phyloP scores from a whole-genome alignment of 2,888 invertebrate species.

The Lochmaea crataegi region DNA sequence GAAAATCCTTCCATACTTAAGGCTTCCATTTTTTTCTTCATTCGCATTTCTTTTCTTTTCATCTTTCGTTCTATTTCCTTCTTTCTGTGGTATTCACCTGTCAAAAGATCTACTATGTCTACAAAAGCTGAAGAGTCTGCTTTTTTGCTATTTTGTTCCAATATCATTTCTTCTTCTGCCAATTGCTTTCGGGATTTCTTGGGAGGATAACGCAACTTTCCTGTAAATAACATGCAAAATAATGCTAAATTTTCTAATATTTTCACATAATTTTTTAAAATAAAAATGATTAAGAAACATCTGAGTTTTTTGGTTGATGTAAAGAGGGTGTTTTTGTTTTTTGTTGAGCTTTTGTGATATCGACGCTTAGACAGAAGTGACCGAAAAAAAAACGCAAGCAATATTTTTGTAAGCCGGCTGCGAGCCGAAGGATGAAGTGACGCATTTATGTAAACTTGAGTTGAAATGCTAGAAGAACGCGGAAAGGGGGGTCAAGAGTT shows the following conservation, averaged over 20 bases:
- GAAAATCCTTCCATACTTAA: slow-evolving; percentile 48
- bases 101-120: slow-evolving; percentile 69
- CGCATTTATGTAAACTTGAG: too few species aligned
- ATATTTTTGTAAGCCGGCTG: too few species aligned
- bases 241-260: background rate
- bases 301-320: too few species aligned
- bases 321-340: too few species aligned
- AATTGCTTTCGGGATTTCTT: slow-evolving; percentile 62
- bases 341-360: too few species aligned
- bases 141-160: slow-evolving; percentile 56
- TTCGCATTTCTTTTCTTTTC: slow-evolving; percentile 53
- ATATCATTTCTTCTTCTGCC: slow-evolving; percentile 63
- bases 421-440: too few species aligned
- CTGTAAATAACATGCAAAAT: slow-evolving; percentile 54
- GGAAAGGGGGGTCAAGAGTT: too few species aligned
- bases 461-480: too few species aligned
- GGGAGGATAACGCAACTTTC: slow-evolving; percentile 72
- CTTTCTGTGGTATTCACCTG: slow-evolving; percentile 68
- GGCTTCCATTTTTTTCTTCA: slow-evolving; percentile 62
- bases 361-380: too few species aligned
- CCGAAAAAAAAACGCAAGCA: too few species aligned
- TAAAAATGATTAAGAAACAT: too few species aligned
- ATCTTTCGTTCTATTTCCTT: slow-evolving; percentile 54
- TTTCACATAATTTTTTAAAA: too few species aligned
- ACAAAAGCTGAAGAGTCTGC: slow-evolving; percentile 62